These are phyloP conservation scores for Vicugna pacos DNA, from an alignment of 2,113 vertebrate genomes.

Conservation along the genomic window DNA sequence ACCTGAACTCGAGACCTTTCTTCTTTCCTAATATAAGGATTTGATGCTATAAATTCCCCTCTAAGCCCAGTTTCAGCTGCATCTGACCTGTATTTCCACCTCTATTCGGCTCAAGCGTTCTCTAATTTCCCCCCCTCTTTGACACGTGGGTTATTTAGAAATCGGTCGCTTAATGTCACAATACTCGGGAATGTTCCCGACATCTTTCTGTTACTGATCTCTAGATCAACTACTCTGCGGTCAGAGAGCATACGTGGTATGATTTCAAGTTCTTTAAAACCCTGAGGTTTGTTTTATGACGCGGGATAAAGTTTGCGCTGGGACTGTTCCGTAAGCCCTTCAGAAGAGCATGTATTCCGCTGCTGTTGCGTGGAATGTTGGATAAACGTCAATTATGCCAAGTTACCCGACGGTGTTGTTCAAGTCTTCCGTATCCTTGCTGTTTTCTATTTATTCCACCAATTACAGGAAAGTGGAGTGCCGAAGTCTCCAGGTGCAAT, in stretches of 20 bases:
- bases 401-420: neutral
- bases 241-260: neutral
- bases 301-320: neutral
- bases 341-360: neutral
- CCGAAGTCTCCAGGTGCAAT: neutral
- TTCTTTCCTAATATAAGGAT: slow-evolving; percentile 48
- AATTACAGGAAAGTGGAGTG: neutral
- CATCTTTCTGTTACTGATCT: neutral
- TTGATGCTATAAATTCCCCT: neutral
- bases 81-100: neutral
- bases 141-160: neutral
- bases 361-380: neutral
- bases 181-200: neutral
- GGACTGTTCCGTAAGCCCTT: neutral
- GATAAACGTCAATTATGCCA: neutral
- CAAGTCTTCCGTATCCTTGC: neutral
- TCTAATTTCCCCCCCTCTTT: slow-evolving; percentile 14
- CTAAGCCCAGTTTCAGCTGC: neutral
- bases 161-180: neutral
- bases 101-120: neutral
- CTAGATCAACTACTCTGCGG: slow-evolving; percentile 16
- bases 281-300: neutral
- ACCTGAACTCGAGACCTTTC: neutral
- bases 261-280: neutral
- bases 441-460: neutral